These are phyloP conservation scores for Dysidea cf. avara DNA, from an alignment of 37 sponge, comb jelly and placozoan species.

Conservation along the genomic window DNA sequence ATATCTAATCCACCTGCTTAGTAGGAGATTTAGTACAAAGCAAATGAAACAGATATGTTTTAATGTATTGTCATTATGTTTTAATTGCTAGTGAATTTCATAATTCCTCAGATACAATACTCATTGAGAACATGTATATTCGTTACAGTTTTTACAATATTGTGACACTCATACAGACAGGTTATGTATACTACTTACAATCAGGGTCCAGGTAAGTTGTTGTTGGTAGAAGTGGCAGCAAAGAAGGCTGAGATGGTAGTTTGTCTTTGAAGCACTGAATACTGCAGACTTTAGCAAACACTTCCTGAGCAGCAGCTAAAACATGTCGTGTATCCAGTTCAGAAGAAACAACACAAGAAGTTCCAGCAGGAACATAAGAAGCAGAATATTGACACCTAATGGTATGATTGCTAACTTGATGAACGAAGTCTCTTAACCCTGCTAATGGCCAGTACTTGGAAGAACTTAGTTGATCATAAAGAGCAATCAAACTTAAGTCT, in stretches of 20 bases:
- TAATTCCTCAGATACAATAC: too few species aligned
- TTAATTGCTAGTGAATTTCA: too few species aligned
- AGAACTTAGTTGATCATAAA: constrained; percentile 16
- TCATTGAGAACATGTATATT: too few species aligned
- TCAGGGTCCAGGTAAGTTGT: not conserved
- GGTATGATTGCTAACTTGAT: constrained; percentile 36
- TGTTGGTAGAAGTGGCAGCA: not conserved
- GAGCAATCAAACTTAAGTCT: constrained; percentile 19
- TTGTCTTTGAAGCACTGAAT: not conserved
- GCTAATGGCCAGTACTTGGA: constrained; percentile 7
- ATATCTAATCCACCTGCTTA: too few species aligned
- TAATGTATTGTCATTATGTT: too few species aligned
- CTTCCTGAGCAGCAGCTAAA: constrained; percentile 6
- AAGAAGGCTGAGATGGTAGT: not conserved
- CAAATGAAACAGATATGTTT: too few species aligned
- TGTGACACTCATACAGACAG: too few species aligned
- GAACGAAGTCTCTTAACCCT: constrained; percentile 18
- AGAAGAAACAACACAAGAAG: constrained; percentile 32
- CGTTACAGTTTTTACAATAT: too few species aligned
- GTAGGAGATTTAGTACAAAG: too few species aligned
- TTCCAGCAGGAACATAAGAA: constrained; percentile 39
- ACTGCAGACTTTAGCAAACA: constrained; percentile 5
- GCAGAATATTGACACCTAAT: constrained; percentile 45
- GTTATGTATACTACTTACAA: not conserved
- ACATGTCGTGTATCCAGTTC: constrained; percentile 33